Percentiles rank a stretch among this genome's conserved stretches.
phyloP scores from a whole-genome alignment of 2,888 invertebrate species.

The Oeneis ivallda region DNA sequence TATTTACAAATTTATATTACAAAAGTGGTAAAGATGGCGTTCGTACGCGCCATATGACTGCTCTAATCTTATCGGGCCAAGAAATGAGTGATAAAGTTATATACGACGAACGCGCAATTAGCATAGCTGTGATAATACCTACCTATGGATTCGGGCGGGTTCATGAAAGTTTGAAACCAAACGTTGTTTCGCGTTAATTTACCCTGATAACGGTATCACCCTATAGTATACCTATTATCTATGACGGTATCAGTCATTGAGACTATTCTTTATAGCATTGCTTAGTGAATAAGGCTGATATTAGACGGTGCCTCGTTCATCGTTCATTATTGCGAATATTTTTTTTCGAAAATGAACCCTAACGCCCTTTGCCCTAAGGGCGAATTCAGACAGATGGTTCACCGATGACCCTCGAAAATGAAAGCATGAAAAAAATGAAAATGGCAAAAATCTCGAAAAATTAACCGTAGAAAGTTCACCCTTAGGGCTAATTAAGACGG shows the following conservation, averaged over 20 bases:
- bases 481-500: no score
- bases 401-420: no score
- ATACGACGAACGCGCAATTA: constrained; percentile 64
- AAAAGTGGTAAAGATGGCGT: constrained; percentile 53
- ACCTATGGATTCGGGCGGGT: constrained; percentile 50
- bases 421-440: no score
- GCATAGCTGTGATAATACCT: constrained; percentile 61
- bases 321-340: no score
- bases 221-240: no score
- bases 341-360: no score
- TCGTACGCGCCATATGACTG: constrained; percentile 67
- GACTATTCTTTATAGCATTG: constrained; percentile 32
- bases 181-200: constrained; percentile 48
- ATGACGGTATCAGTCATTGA: constrained; percentile 53
- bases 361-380: no score
- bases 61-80: constrained; percentile 70
- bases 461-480: no score
- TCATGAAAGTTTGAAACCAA: constrained; percentile 50
- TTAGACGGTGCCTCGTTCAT: no score
- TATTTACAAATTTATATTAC: constrained; percentile 37
- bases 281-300: no score
- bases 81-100: constrained; percentile 67
- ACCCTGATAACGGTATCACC: constrained; percentile 53
- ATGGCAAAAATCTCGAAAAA: no score
- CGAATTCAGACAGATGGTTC: no score